Evolutionary conservation across 2,888 invertebrate genomes (phyloP).

Genomic region (Orthosia cruda): DNA sequence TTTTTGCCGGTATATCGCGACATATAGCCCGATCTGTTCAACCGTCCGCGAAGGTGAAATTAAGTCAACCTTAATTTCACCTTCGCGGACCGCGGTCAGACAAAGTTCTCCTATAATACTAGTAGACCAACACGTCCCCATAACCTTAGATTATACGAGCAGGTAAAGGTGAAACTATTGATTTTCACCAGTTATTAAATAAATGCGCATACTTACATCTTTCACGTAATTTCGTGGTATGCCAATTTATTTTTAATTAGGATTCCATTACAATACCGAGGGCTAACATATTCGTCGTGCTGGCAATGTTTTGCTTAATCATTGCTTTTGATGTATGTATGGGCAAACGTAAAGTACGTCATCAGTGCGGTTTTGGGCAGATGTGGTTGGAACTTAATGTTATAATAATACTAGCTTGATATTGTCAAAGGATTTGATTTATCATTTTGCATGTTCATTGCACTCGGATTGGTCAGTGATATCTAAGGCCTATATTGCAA

Average conservation of each 20-base stretch:
- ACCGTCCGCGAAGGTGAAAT: too few relatives aligned
- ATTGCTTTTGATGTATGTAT: conserved; percentile 36
- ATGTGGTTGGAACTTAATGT: conserved; percentile 1
- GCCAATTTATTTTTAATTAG: conserved; percentile 62
- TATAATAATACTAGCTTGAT: too few relatives aligned
- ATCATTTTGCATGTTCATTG: conserved; percentile 1
- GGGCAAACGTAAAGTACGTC: neutral
- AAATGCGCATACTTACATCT: conserved; percentile 59
- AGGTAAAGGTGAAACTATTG: conserved; percentile 51
- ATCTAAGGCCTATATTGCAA: neutral
- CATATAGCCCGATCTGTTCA: neutral
- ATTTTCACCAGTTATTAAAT: conserved; percentile 54
- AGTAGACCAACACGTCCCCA: conserved; percentile 13
- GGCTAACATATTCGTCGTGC: conserved; percentile 38
- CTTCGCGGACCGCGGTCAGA: neutral
- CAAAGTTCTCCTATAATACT: conserved; percentile 8
- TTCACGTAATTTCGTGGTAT: conserved; percentile 52
- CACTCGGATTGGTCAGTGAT: conserved; percentile 4
- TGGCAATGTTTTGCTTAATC: conserved; percentile 50
- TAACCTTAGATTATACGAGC: conserved; percentile 32
- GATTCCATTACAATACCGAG: conserved; percentile 52
- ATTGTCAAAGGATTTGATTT: conserved; percentile 15
- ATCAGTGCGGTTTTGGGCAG: neutral
- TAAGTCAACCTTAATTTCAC: conserved; percentile 21
- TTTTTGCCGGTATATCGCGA: neutral